phyloP scores from a whole-genome alignment of 2,113 vertebrate species.

The Mus pahari region DNA sequence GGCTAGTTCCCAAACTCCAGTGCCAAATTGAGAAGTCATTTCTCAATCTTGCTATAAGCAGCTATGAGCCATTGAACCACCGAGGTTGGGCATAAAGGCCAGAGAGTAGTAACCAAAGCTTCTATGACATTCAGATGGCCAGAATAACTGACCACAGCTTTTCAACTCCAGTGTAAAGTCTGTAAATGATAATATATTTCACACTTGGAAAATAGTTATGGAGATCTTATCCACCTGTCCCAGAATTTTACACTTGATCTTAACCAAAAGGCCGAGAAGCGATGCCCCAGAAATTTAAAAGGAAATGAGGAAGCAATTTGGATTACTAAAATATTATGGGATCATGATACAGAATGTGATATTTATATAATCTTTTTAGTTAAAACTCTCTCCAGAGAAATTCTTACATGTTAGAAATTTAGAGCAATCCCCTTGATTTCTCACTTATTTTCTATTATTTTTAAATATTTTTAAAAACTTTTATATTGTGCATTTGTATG shows the following conservation, averaged over 20 bases:
- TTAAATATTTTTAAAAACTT: too few relatives aligned
- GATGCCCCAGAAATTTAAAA: background rate
- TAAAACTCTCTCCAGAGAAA: constrained; percentile 18
- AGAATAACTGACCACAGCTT: constrained; percentile 28
- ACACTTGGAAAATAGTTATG: constrained; percentile 25
- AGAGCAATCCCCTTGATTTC: background rate
- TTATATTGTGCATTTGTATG: too few relatives aligned
- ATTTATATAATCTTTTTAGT: background rate
- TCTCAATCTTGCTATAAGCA: constrained; percentile 61
- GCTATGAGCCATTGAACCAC: constrained; percentile 14
- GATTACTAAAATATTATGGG: background rate
- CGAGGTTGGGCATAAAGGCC: constrained; percentile 43
- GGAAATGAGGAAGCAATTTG: background rate
- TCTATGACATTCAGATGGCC: background rate
- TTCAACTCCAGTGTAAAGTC: background rate
- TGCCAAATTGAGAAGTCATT: constrained; percentile 71
- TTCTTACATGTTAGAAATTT: background rate
- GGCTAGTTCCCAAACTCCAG: constrained; percentile 55
- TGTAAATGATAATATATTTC: constrained; percentile 11
- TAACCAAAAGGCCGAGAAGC: too few relatives aligned
- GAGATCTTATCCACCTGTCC: constrained; percentile 5
- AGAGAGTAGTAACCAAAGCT: constrained; percentile 38
- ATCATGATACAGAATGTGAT: background rate
- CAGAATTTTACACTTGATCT: too few relatives aligned
- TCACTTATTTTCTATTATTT: background rate